Conservation (phyloP, 1,140 invertebrate species). For the Pseudomyrmex gracilis region DNA sequence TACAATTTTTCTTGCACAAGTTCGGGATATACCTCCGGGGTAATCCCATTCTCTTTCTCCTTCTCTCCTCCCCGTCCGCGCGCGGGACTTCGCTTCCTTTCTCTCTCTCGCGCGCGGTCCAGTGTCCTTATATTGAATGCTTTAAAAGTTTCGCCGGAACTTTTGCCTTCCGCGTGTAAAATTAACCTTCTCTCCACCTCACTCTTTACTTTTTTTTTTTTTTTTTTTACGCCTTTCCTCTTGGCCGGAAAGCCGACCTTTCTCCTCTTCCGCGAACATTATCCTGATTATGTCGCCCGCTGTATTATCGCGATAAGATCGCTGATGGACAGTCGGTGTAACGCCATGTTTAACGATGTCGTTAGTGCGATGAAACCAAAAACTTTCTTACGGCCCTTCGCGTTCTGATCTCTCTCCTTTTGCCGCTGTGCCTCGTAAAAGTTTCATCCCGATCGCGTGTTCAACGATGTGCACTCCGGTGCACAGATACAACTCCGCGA, state of each 20-base stretch:
- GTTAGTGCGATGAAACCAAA: slow-evolving; percentile 49
- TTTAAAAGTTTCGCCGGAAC: slow-evolving; percentile 76
- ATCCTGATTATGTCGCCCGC: slow-evolving; percentile 64
- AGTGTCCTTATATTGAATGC: slow-evolving; percentile 74
- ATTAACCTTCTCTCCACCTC: slow-evolving; percentile 58
- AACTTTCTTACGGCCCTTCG: slow-evolving; percentile 34
- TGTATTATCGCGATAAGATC: slow-evolving; percentile 65
- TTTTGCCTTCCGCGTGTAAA: slow-evolving; percentile 73
- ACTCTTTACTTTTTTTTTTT: neutral
- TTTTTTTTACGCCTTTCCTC: neutral
- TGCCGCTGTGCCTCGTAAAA: neutral
- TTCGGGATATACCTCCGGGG: slow-evolving; percentile 71
- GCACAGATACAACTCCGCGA: neutral
- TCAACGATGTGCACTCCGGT: neutral
- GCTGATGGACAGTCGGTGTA: slow-evolving; percentile 49
- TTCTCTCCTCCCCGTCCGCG: neutral
- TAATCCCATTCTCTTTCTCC: slow-evolving; percentile 53
- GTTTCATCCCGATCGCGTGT: neutral
- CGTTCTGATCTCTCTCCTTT: neutral
- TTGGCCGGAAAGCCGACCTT: neutral
- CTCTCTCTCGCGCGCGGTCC: slow-evolving; percentile 27
- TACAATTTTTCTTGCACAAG: slow-evolving; percentile 76
- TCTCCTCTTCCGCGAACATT: slow-evolving; percentile 38
- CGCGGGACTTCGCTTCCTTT: too few species aligned
- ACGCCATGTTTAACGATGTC: slow-evolving; percentile 63